Evolutionary conservation across 2,888 invertebrate species (phyloP).

Genomic region (Dione juno): DNA sequence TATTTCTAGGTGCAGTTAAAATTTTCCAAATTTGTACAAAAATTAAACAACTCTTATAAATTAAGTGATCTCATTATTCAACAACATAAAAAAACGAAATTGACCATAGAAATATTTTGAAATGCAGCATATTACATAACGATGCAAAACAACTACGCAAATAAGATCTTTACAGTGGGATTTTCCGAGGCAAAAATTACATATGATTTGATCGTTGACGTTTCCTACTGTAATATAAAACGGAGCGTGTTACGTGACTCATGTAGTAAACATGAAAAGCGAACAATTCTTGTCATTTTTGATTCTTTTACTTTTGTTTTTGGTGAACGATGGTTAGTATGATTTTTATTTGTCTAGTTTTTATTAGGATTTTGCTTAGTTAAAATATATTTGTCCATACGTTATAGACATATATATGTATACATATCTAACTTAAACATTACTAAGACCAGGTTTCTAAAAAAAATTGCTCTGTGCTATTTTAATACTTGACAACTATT

Average conservation of each 20-base stretch:
- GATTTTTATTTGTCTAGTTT: background rate
- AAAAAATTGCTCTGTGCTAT: too few species aligned
- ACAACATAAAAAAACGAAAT: background rate
- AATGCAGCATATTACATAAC: too few species aligned
- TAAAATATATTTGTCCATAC: too few species aligned
- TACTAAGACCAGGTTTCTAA: too few species aligned
- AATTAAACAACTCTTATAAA: too few species aligned
- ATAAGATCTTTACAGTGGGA: constrained; percentile 4
- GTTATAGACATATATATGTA: too few species aligned
- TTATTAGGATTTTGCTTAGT: too few species aligned
- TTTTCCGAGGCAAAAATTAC: constrained; percentile 23
- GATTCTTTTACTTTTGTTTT: constrained; percentile 14
- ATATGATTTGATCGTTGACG: constrained; percentile 22
- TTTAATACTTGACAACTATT: too few species aligned
- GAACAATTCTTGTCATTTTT: constrained; percentile 14
- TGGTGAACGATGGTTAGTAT: background rate
- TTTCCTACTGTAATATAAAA: constrained; percentile 6
- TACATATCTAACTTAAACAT: too few species aligned
- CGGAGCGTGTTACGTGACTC: constrained; percentile 7
- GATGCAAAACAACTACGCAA: background rate
- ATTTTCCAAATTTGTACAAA: too few species aligned
- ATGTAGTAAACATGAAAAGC: constrained; percentile 15
- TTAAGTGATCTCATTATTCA: too few species aligned
- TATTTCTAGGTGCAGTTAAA: too few species aligned
- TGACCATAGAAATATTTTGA: background rate